Evolutionary conservation across 2,797 vertebrate species (phyloP).

Genomic region (Xenops minutus): DNA sequence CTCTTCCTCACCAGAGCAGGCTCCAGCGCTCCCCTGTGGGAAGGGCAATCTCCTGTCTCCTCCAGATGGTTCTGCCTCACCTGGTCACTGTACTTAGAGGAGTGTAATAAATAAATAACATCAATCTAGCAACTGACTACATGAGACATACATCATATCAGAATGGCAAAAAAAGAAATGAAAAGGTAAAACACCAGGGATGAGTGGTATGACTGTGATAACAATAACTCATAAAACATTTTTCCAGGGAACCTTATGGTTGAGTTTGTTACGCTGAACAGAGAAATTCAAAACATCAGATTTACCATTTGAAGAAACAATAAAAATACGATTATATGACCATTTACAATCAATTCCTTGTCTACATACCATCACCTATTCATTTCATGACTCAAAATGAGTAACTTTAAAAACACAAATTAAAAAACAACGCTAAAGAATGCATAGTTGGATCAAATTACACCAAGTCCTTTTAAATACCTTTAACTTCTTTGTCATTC

Average conservation of each 20-base stretch:
- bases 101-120: neutral
- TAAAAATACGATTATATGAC: neutral
- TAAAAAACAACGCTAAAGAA: neutral
- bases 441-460: neutral
- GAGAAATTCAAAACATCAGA: neutral
- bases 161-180: neutral
- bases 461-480: constrained; percentile 71
- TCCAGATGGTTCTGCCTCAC: neutral
- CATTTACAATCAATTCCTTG: neutral
- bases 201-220: neutral
- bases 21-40: fast-evolving
- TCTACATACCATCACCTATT: neutral
- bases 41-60: neutral
- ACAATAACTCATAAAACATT: neutral
- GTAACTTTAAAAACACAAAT: neutral
- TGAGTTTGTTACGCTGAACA: neutral
- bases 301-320: neutral
- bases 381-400: neutral
- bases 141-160: neutral
- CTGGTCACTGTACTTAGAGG: neutral
- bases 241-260: neutral
- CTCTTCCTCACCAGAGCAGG: neutral
- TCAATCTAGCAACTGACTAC: neutral
- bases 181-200: neutral
- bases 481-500: constrained; percentile 96